A percentile compares a stretch with the other conserved stretches of the same genome.
Conservation (phyloP, 1,140 invertebrate species). For the Anastrepha obliqua region DNA sequence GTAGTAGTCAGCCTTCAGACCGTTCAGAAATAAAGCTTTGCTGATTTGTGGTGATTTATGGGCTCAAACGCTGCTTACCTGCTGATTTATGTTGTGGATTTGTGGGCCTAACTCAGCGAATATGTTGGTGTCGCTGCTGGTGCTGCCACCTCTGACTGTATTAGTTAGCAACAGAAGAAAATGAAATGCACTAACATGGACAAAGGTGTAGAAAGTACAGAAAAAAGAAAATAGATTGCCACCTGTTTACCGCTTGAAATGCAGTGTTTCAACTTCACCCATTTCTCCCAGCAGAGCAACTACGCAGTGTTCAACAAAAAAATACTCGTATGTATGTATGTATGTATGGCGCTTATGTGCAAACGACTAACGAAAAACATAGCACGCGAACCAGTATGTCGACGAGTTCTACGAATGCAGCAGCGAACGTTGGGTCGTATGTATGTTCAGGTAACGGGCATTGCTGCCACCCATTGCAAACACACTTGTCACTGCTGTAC, state of each 20-base stretch:
- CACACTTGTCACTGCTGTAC: slow-evolving; percentile 2
- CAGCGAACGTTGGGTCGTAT: neutral
- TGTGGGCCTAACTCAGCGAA: neutral
- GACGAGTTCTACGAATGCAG: neutral
- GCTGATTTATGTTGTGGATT: neutral
- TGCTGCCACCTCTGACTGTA: slow-evolving; percentile 6
- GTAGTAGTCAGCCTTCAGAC: too few relatives aligned
- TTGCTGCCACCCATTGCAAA: neutral
- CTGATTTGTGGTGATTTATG: slow-evolving; percentile 29
- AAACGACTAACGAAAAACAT: slow-evolving; percentile 3
- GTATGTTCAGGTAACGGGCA: slow-evolving; percentile 1
- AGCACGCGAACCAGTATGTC: neutral
- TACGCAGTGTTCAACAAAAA: slow-evolving; percentile 21
- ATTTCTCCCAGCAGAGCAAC: too few relatives aligned
- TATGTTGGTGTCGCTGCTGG: neutral
- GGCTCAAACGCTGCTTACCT: neutral
- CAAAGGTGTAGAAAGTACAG: neutral
- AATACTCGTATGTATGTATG: neutral
- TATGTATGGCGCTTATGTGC: neutral
- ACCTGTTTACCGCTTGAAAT: slow-evolving; percentile 34
- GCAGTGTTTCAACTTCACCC: neutral
- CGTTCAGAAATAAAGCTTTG: too few relatives aligned
- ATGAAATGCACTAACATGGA: neutral
- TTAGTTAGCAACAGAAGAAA: slow-evolving; percentile 1
- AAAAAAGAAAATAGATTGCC: slow-evolving; percentile 30